Percentiles rank a stretch among this genome's conserved stretches.
Evolutionary conservation across 2,113 vertebrate species (phyloP).

Genomic region (Myocastor coypus): DNA sequence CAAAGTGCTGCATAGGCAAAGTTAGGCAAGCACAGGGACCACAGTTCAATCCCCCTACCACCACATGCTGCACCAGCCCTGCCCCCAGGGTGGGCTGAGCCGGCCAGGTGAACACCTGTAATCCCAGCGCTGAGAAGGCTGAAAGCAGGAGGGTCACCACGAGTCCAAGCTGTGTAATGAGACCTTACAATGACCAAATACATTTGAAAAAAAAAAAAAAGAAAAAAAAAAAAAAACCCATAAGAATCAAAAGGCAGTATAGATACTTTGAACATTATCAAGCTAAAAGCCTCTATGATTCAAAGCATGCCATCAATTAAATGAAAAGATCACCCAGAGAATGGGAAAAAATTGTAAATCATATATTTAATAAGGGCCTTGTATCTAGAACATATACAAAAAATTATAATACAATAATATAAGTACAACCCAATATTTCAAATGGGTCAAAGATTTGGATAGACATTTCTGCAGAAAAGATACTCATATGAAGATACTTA

Average conservation of each 20-base stretch:
- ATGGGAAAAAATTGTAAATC: neutral
- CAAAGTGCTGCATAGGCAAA: no score
- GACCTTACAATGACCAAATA: no score
- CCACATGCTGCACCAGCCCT: no score
- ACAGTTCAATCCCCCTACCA: no score
- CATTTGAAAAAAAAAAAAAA: no score
- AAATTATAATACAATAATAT: neutral
- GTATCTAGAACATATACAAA: neutral
- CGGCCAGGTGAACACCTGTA: no score
- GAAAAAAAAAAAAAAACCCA: no score
- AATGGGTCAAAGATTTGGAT: neutral
- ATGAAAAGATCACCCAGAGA: neutral
- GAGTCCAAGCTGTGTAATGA: no score
- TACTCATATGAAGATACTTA: neutral
- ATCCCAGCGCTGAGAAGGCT: no score
- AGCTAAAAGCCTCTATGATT: conserved; percentile 17
- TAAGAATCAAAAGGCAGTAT: neutral
- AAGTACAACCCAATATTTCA: neutral
- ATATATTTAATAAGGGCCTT: neutral
- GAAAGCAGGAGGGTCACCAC: no score
- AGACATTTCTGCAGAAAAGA: neutral
- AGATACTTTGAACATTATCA: neutral
- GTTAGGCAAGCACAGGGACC: no score
- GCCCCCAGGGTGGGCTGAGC: no score
- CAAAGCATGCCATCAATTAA: neutral